Evolutionary conservation across 2,888 invertebrate genomes (phyloP), one percentile per base, ranked within the genome.

Genomic region (Tenthredo scrophulariae): DNA sequence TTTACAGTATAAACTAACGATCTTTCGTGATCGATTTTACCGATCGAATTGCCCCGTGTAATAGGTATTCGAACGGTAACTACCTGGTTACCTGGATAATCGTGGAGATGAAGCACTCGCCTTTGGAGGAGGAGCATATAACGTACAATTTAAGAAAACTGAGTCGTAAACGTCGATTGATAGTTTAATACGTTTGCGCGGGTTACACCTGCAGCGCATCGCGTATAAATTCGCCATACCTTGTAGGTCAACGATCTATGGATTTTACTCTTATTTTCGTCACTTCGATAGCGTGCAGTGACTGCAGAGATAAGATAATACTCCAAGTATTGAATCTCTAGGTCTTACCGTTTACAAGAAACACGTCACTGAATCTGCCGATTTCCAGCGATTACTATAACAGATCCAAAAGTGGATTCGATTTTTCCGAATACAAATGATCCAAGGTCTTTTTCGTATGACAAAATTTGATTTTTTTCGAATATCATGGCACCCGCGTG

Each of bases 21-120:
- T 50, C 26, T 77, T 50, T 13, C 46, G 77, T 33, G 77, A 77
- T 50, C 77, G 54, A 77, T 77, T 29, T 26, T 74, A 22, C 50
- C 77, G 77, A 77, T 77, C 54, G 46, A 33, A 77, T 54, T 33
- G 26, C 54, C 29, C n/a, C 77, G 77, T 40, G 26, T 77, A 77
- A 77, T 77, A 9, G 29, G n/a, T 15, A 33, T 77, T 77, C 77
- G 29, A 40, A 54, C 50, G 18, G n/a, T 29, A 50, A 77, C 50
- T 54, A 54, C 54, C 50, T 15, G 77, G 54, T 77, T 33, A 33
- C 7, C n/a, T 5, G 54, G 33, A 40, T 50, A 54, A 54, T 54
- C 46, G 54, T 54, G 6, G 13, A 10, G 43, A 74, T 74, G 26
- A 74, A 67, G 67, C 33, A 67, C 67, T 67, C 67, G 29, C 18